Conservation (phyloP, 2,888 invertebrate species). For the Neoascia interrupta region DNA sequence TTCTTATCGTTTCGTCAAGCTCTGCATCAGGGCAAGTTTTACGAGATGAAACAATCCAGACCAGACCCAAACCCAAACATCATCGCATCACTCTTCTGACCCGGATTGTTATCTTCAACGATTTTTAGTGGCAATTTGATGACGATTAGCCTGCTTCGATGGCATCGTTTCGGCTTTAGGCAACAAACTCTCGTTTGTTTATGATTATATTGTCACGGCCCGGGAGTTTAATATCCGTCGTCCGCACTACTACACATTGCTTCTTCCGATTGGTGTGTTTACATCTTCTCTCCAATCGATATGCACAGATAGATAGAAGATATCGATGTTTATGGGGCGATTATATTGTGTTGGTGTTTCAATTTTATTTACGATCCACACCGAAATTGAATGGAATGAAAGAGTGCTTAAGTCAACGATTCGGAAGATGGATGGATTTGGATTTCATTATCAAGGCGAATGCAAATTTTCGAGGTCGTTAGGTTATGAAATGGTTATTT, state of each 20-base stretch:
- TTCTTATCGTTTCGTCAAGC: slow-evolving; percentile 1
- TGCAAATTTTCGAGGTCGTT: slow-evolving; percentile 34
- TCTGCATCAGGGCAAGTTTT: neutral
- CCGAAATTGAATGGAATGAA: neutral
- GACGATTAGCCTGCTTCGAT: slow-evolving; percentile 13
- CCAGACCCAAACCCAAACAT: too few species aligned
- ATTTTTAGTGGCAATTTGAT: slow-evolving; percentile 22
- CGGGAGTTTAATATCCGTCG: too few species aligned
- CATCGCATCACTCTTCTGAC: slow-evolving; percentile 24
- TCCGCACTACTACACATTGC: too few species aligned
- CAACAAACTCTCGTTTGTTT: too few species aligned
- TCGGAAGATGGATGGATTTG: slow-evolving; percentile 11
- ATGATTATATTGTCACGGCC: too few species aligned
- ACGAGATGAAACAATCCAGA: neutral
- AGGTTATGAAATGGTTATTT: slow-evolving; percentile 11
- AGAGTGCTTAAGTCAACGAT: slow-evolving; percentile 1
- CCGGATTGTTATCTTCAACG: slow-evolving; percentile 28
- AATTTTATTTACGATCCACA: too few species aligned
- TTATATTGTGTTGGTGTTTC: too few species aligned
- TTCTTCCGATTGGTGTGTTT: too few species aligned
- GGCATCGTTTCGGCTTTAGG: too few species aligned
- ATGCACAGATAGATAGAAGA: too few species aligned
- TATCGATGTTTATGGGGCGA: too few species aligned
- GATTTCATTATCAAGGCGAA: slow-evolving; percentile 37
- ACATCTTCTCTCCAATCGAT: too few species aligned